Percentiles rank a stretch among this genome's conserved stretches.
Evolutionary conservation across 2,888 invertebrate genomes (phyloP).

Genomic region (Coecobrya sp.): DNA sequence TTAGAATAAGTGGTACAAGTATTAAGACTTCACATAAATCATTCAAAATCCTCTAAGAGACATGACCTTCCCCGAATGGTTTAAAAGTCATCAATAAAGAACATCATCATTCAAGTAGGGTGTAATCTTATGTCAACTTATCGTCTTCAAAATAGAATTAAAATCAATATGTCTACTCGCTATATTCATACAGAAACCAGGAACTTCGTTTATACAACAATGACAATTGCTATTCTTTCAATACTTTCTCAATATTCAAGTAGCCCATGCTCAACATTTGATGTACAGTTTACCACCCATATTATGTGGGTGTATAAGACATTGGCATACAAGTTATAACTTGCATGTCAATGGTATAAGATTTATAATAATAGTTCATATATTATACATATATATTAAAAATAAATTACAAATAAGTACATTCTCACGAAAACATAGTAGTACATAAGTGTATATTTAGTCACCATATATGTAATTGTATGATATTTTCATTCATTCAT

Average conservation of each 20-base stretch:
- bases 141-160: constrained; percentile 5
- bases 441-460: neutral
- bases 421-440: constrained; percentile 40
- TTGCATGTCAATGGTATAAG: too few relatives aligned
- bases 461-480: too few relatives aligned
- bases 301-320: neutral
- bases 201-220: neutral
- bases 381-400: constrained; percentile 16
- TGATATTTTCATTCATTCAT: constrained; percentile 54
- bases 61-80: constrained; percentile 14
- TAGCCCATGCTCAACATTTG: neutral
- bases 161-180: neutral
- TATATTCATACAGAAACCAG: neutral
- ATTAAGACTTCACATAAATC: constrained; percentile 64
- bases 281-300: neutral
- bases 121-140: constrained; percentile 18
- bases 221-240: neutral
- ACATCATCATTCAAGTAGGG: neutral
- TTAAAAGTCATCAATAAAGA: constrained; percentile 29
- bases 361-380: neutral
- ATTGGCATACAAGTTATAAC: too few relatives aligned
- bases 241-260: constrained; percentile 31
- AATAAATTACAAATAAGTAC: constrained; percentile 38
- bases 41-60: constrained; percentile 55
- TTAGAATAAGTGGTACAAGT: constrained; percentile 65